Conservation (phyloP, 2,113 vertebrate genomes). For the Stigmatopora nigra region DNA sequence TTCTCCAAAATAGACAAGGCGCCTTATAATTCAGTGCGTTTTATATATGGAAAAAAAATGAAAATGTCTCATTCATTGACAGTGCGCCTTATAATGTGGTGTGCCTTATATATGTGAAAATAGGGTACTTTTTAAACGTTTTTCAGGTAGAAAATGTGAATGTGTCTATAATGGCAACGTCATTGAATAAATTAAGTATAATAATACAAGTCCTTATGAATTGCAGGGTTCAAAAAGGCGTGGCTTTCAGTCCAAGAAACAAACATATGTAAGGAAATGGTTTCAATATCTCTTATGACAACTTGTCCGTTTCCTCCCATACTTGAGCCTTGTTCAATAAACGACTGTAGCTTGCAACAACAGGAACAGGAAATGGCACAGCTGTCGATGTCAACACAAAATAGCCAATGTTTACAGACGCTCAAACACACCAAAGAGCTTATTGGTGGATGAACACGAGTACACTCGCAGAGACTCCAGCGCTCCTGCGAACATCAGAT, state of each 20-base stretch:
- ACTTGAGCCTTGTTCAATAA: not conserved
- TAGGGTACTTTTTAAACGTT: no score
- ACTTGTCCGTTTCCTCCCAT: not conserved
- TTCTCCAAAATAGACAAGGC: no score
- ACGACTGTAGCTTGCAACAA: constrained; percentile 11
- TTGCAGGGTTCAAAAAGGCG: not conserved
- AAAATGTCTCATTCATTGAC: no score
- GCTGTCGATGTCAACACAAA: constrained; percentile 13
- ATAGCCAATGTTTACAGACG: constrained; percentile 21
- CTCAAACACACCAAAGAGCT: constrained; percentile 6
- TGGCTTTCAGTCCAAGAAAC: not conserved
- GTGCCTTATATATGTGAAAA: no score
- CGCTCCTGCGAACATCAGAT: constrained; percentile 31
- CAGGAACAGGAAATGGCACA: constrained; percentile 43
- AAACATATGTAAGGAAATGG: not conserved
- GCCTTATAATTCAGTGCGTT: no score
- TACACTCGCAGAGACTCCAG: constrained; percentile 13
- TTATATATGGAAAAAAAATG: no score
- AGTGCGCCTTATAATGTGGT: no score
- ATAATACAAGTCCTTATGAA: no score
- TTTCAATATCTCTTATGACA: not conserved
- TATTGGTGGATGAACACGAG: constrained; percentile 15
- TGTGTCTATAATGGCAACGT: no score
- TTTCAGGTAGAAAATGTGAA: no score
- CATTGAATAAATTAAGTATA: no score